Evolutionary conservation across 2,888 invertebrate species (phyloP).

Genomic region (Rotaria sp.): DNA sequence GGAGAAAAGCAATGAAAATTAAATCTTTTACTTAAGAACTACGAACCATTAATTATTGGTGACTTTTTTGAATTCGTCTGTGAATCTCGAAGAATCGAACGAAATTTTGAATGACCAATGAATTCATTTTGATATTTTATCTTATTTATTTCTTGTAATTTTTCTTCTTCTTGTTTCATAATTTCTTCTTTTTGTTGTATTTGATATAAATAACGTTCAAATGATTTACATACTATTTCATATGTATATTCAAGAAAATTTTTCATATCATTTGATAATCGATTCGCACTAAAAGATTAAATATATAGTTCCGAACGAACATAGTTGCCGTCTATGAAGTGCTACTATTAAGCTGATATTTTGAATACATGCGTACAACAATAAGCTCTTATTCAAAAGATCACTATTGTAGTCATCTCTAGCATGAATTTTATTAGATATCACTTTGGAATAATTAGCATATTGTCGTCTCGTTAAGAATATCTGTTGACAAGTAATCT

Average conservation of each 20-base stretch:
- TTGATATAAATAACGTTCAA: slow-evolving; percentile 48
- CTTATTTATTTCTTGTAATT: neutral
- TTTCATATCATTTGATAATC: slow-evolving; percentile 46
- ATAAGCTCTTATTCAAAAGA: no score
- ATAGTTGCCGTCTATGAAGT: no score
- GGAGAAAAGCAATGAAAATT: no score
- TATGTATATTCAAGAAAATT: slow-evolving; percentile 49
- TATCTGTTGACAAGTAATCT: no score
- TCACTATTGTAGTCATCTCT: no score
- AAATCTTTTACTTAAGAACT: no score
- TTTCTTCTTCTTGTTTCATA: neutral
- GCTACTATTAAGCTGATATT: no score
- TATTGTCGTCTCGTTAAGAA: no score
- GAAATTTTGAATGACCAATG: neutral
- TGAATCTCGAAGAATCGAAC: neutral
- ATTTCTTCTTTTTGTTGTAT: neutral
- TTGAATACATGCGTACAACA: no score
- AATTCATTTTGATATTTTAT: neutral
- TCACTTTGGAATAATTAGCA: no score
- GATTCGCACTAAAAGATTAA: neutral
- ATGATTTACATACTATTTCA: slow-evolving; percentile 45
- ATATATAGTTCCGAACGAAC: neutral
- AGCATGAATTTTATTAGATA: no score
- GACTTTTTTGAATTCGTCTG: neutral
- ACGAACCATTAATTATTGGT: neutral